Percentiles rank a stretch among this genome's conserved stretches.
Evolutionary conservation across 92 coral and sea anemone genomes (phyloP).

Genomic region (Ricordea florida): DNA sequence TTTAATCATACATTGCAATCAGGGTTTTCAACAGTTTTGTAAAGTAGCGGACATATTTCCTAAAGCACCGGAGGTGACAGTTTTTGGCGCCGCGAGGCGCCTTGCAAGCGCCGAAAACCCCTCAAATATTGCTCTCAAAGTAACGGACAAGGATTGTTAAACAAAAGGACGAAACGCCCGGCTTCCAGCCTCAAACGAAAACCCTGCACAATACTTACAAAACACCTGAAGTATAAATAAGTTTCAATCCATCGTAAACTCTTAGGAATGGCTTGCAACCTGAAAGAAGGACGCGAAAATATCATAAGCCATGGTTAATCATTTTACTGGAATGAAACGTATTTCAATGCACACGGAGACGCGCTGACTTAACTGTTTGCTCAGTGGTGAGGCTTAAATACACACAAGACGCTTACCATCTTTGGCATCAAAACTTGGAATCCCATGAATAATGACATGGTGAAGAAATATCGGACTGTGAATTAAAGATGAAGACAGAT

Average conservation of each 20-base stretch:
- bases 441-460: conserved; percentile 88
- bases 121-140: too few relatives aligned
- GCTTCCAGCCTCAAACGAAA: neutral
- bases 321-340: too few relatives aligned
- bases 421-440: conserved; percentile 91
- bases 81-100: too few relatives aligned
- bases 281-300: neutral
- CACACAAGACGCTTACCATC: conserved; percentile 62
- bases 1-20: too few relatives aligned
- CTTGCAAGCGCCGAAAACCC: too few relatives aligned
- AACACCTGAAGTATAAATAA: conserved; percentile 91
- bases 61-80: too few relatives aligned
- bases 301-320: too few relatives aligned
- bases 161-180: neutral
- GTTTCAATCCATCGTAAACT: conserved; percentile 84
- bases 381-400: too few relatives aligned
- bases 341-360: too few relatives aligned
- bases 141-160: neutral
- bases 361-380: too few relatives aligned
- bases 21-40: too few relatives aligned
- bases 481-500: neutral
- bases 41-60: too few relatives aligned
- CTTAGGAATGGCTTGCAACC: conserved; percentile 96
- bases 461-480: conserved; percentile 83
- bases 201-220: conserved; percentile 66